A percentile compares a stretch with the other conserved stretches of the same genome.
Conservation (phyloP, 1,140 invertebrate species). For the Penaeus japonicus region DNA sequence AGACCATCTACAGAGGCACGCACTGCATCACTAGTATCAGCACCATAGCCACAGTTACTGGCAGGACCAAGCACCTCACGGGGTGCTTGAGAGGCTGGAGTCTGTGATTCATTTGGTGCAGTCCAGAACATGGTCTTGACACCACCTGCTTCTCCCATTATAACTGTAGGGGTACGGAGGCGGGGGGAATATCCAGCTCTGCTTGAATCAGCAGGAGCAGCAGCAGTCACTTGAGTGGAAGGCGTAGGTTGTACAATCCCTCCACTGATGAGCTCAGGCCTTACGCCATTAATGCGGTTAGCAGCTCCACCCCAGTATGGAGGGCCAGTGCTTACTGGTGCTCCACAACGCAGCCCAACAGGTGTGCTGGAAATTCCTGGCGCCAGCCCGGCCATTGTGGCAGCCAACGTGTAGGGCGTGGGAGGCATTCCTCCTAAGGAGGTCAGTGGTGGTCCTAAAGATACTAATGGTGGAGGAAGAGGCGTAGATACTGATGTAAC, state of each 20-base stretch:
- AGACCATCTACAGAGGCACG: constrained; percentile 83
- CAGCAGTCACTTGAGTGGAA: constrained; percentile 15
- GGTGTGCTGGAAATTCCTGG: constrained; percentile 31
- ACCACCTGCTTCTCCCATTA: constrained; percentile 85
- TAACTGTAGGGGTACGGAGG: constrained; percentile 60
- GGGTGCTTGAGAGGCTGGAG: constrained; percentile 44
- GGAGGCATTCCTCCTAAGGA: constrained; percentile 18
- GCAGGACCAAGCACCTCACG: constrained; percentile 30
- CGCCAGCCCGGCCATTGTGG: constrained; percentile 34
- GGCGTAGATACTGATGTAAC: constrained; percentile 35
- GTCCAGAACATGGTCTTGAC: constrained; percentile 92
- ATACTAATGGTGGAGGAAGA: constrained; percentile 23
- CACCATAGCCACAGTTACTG: constrained; percentile 57
- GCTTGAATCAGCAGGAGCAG: constrained; percentile 40
- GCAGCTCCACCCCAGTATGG: constrained; percentile 31
- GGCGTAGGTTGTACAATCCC: constrained; percentile 40
- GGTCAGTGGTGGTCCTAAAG: constrained; percentile 13
- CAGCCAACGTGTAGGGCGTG: constrained; percentile 24
- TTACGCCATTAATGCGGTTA: constrained; percentile 49
- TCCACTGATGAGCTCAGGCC: constrained; percentile 50
- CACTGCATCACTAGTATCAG: constrained; percentile 65
- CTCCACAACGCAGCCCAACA: constrained; percentile 14
- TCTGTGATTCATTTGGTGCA: constrained; percentile 43
- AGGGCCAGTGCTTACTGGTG: constrained; percentile 22
- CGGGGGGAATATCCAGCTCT: constrained; percentile 45